phyloP scores from a whole-genome alignment of 2,888 invertebrate genomes.

The Glaucopsyche alexis region DNA sequence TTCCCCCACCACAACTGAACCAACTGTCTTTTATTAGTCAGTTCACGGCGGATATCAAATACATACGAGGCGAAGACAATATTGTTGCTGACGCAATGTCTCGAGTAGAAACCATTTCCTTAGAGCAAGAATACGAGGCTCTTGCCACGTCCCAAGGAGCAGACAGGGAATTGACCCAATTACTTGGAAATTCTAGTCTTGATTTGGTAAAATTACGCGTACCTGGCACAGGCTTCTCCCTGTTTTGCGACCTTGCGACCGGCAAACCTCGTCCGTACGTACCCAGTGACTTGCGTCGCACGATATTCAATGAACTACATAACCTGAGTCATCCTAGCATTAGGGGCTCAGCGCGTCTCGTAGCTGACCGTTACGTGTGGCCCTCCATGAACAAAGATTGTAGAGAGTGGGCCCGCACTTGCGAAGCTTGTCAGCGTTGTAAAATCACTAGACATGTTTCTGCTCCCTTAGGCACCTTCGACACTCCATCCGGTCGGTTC shows the following conservation, averaged over 20 bases:
- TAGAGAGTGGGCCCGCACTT: constrained; percentile 45
- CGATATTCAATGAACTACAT: neutral
- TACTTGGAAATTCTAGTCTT: too few relatives aligned
- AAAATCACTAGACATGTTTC: constrained; percentile 38
- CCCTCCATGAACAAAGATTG: constrained; percentile 46
- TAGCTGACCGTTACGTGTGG: constrained; percentile 50
- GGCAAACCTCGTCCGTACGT: neutral
- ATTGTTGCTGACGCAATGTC: too few relatives aligned
- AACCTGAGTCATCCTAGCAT: neutral
- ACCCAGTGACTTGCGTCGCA: neutral
- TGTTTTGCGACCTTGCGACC: neutral
- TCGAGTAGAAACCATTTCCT: too few relatives aligned
- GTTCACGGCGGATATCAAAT: too few relatives aligned
- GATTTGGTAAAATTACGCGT: too few relatives aligned
- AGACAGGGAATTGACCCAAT: too few relatives aligned
- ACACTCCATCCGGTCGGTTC: constrained; percentile 35
- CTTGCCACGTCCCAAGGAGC: too few relatives aligned
- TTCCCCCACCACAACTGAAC: too few relatives aligned
- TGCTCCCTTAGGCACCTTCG: constrained; percentile 36
- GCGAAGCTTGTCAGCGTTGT: constrained; percentile 47
- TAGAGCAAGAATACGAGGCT: too few relatives aligned
- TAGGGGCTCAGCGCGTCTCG: constrained; percentile 32
- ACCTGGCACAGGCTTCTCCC: too few relatives aligned
- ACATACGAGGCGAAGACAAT: too few relatives aligned
- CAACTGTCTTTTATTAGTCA: too few relatives aligned